Evolutionary conservation across 2,888 invertebrate genomes (phyloP).

Genomic region (Leptarthrus brevirostris): DNA sequence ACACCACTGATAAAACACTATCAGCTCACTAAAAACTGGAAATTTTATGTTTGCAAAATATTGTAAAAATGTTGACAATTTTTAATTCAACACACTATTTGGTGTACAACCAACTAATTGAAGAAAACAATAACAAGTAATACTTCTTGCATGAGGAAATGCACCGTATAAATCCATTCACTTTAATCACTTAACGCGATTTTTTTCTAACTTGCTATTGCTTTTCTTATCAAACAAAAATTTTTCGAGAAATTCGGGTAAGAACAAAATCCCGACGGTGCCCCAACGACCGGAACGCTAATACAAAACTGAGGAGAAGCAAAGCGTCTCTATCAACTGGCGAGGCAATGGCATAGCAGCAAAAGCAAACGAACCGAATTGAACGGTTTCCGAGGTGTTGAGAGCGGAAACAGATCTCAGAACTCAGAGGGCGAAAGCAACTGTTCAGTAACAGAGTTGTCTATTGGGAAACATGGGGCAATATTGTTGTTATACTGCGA

Average conservation of each 20-base stretch:
- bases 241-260: slow-evolving; percentile 4
- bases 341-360: neutral
- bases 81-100: no score
- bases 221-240: slow-evolving; percentile 14
- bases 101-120: no score
- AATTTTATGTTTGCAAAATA: no score
- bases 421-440: slow-evolving; percentile 15
- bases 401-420: slow-evolving; percentile 38
- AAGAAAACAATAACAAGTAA: no score
- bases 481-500: neutral
- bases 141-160: neutral
- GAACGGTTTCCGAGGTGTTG: slow-evolving; percentile 37
- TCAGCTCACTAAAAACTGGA: no score
- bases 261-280: neutral
- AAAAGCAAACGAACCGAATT: slow-evolving; percentile 19
- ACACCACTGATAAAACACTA: no score
- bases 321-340: slow-evolving; percentile 3
- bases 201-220: neutral
- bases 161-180: neutral
- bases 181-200: slow-evolving; percentile 4
- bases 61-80: no score
- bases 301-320: slow-evolving; percentile 23
- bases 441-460: slow-evolving; percentile 16
- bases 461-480: slow-evolving; percentile 9
- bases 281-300: slow-evolving; percentile 25